A percentile compares a stretch with the other conserved stretches of the same genome.
phyloP scores from a whole-genome alignment of 92 coral and sea anemone species.

The Porites lobata region DNA sequence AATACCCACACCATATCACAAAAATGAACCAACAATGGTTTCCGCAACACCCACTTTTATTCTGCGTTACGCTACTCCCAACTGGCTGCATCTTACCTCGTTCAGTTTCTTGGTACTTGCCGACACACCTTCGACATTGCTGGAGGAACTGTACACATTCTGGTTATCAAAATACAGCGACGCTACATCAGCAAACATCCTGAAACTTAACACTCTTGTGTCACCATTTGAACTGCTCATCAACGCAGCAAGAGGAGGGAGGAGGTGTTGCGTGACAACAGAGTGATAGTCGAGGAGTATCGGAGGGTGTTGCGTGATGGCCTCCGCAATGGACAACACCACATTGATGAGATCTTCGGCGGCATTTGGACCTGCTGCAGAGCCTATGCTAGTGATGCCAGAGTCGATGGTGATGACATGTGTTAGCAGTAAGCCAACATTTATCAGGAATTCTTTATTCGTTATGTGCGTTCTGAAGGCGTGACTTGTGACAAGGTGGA shows the following conservation, averaged over 20 bases:
- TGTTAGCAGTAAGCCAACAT: constrained; percentile 77
- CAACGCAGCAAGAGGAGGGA: constrained; percentile 89
- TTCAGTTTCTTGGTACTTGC: constrained; percentile 76
- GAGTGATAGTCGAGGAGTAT: constrained; percentile 82
- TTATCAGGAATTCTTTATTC: constrained; percentile 69
- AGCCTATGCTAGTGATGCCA: constrained; percentile 90
- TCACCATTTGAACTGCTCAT: constrained; percentile 91
- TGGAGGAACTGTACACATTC: constrained; percentile 76
- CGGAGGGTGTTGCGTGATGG: constrained; percentile 97
- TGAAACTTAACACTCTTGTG: constrained; percentile 90
- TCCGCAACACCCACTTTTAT: no score
- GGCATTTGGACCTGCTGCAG: constrained; percentile 92
- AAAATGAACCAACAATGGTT: no score
- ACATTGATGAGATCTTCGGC: constrained; percentile 88
- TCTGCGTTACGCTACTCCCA: neutral
- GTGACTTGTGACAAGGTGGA: constrained; percentile 94
- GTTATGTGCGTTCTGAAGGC: constrained; percentile 84
- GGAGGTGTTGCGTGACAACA: constrained; percentile 75
- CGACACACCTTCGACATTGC: constrained; percentile 47
- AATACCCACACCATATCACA: no score
- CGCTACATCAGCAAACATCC: constrained; percentile 97
- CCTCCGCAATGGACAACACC: constrained; percentile 92
- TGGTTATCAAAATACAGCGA: constrained; percentile 91
- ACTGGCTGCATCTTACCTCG: constrained; percentile 64
- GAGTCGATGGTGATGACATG: constrained; percentile 91